These are phyloP conservation scores for Diphyllodes magnificus DNA, from an alignment of 2,113 vertebrate species.

Conservation along the genomic window DNA sequence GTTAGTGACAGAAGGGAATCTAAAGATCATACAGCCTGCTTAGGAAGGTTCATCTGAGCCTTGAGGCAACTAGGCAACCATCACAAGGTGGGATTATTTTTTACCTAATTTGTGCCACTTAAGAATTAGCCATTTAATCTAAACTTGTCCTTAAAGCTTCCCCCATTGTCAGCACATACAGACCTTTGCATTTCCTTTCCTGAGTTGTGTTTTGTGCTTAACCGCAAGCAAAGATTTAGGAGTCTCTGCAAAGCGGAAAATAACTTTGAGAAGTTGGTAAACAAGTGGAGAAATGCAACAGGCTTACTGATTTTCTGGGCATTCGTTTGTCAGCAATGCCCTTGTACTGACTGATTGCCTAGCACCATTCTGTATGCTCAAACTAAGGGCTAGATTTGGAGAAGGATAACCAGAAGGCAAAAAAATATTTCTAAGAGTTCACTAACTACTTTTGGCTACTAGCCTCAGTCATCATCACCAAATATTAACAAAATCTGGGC, in stretches of 20 bases:
- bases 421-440: not conserved
- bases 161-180: not conserved
- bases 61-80: not conserved
- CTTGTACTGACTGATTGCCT: not conserved
- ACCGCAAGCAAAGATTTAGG: not conserved
- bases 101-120: not conserved
- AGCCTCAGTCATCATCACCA: not conserved
- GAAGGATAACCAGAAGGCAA: not conserved
- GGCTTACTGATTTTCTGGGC: not conserved
- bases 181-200: not conserved
- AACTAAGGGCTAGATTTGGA: not conserved
- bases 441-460: not conserved
- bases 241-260: not conserved
- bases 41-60: not conserved
- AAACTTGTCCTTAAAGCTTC: not conserved
- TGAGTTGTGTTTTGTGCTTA: not conserved
- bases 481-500: not conserved
- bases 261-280: not conserved
- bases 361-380: not conserved
- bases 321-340: not conserved
- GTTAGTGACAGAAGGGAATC: not conserved
- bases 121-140: not conserved
- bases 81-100: not conserved
- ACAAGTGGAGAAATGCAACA: not conserved
- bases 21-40: not conserved